phyloP scores from a whole-genome alignment of 2,888 invertebrate genomes.

The Cataglyphis rosenhaueri region DNA sequence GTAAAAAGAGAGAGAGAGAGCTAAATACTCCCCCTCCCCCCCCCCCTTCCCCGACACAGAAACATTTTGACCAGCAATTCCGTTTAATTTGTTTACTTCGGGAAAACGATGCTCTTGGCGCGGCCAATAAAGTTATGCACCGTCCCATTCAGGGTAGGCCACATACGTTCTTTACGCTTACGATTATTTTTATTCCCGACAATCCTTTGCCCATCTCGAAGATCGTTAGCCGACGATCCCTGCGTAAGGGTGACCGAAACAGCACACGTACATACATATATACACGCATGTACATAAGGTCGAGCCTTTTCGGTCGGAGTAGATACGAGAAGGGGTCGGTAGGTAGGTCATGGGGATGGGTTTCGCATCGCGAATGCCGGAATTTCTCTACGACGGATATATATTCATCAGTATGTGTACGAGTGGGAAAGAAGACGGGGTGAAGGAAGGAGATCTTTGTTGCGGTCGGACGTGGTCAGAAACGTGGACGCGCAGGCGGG shows the following conservation, averaged over 20 bases:
- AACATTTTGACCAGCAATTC: constrained; percentile 10
- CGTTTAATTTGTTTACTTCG: constrained; percentile 19
- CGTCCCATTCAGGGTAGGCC: constrained; percentile 9
- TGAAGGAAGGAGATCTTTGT: constrained; percentile 80
- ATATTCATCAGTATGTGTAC: constrained; percentile 65
- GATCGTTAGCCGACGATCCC: constrained; percentile 44
- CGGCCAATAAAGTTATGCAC: constrained; percentile 30
- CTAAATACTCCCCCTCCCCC: background rate
- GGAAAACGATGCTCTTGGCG: constrained; percentile 20
- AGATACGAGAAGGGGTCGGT: constrained; percentile 28
- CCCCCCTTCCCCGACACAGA: background rate
- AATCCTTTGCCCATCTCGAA: constrained; percentile 46
- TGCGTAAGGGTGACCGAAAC: constrained; percentile 20
- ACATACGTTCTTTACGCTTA: constrained; percentile 28
- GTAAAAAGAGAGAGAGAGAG: background rate
- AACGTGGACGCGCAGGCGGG: constrained; percentile 76
- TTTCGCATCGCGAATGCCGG: constrained; percentile 69
- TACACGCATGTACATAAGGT: constrained; percentile 33
- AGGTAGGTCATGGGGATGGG: constrained; percentile 44
- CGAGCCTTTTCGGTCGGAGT: constrained; percentile 39
- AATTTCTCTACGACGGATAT: constrained; percentile 68
- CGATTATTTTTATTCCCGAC: constrained; percentile 53
- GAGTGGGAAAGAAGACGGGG: constrained; percentile 50
- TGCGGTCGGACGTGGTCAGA: constrained; percentile 82
- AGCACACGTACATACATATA: background rate